Evolutionary conservation across 2,888 invertebrate species (phyloP), one percentile per base, ranked within the genome.

Genomic region (Parnassius orleans): DNA sequence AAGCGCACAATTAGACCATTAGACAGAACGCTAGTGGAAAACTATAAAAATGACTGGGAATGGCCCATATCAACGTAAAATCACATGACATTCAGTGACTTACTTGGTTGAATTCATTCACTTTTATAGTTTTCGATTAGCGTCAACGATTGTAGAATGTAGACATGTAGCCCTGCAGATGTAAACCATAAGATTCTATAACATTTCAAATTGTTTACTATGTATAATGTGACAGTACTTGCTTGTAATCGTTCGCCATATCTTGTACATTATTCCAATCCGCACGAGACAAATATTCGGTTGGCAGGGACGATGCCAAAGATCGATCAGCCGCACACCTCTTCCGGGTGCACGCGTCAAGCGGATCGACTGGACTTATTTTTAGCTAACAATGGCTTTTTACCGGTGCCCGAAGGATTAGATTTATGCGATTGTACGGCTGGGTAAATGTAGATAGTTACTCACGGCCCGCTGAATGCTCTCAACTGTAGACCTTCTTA

Each of bases 221-320:
- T 15, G 15, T 15, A 24, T 24, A 24, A 24, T 24, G 24, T 12
- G 14, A 14, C 12, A 11, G 14, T n/a, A 12, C 7, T 48, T 33
- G 14, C 2, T 48, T 14, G 10, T 48, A 15, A 48, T 48, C 9
- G n/a, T 42, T 14, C 53, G 50, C 50, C 52, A 3, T 50, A 50
- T 54, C 63, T 61, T 50, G 42, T 46, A n/a, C 2, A 57, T 53
- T 51, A 57, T 7, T 42, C 19, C 60, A 57, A 63, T 63, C 63
- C 56, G 9, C 15, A 43, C 44, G 42, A 56, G 60, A 19, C 60
- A 48, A 63, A 57, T 61, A 57, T 57, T 46, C 61, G 53, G 46
- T 24, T 48, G 10, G 48, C 43, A 42, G 50, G 24, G 54, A 47
- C 68, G 60, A 62, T 64, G 67, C 67, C 67, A 68, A 63, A 53